Conservation (phyloP, 1,140 invertebrate species). For the Meloidogyne chitwoodi region DNA sequence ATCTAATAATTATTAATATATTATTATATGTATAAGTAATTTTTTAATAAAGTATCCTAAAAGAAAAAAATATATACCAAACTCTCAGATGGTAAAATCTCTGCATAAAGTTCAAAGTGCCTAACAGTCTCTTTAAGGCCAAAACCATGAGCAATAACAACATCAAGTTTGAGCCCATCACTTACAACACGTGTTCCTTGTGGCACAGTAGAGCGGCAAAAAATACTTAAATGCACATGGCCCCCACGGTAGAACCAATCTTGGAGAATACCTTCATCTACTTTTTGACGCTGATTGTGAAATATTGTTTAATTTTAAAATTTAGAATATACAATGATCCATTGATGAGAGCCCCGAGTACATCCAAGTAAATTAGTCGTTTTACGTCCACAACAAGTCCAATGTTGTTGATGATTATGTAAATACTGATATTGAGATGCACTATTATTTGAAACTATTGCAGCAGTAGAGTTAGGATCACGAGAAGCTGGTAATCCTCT, state of each 20-base stretch:
- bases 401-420: background rate
- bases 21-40: too few relatives aligned
- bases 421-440: background rate
- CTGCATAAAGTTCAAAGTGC: slow-evolving; percentile 77
- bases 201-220: slow-evolving; percentile 70
- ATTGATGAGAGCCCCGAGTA: background rate
- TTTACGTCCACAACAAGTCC: slow-evolving; percentile 9
- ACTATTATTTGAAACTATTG: background rate
- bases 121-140: slow-evolving; percentile 73
- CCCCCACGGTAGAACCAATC: slow-evolving; percentile 39
- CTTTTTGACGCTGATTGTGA: slow-evolving; percentile 4
- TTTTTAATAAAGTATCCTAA: background rate
- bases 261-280: slow-evolving; percentile 17
- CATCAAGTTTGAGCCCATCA: slow-evolving; percentile 76
- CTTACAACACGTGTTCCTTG: slow-evolving; percentile 72
- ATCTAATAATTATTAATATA: background rate
- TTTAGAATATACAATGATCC: background rate
- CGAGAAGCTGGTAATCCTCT: background rate
- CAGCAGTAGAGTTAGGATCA: background rate
- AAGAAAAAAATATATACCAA: slow-evolving; percentile 61
- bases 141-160: slow-evolving; percentile 75
- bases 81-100: slow-evolving; percentile 67
- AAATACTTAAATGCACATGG: slow-evolving; percentile 34
- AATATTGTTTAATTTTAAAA: background rate
- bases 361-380: slow-evolving; percentile 1